phyloP scores from a whole-genome alignment of 2,113 vertebrate species.

The Ictidomys tridecemlineatus region DNA sequence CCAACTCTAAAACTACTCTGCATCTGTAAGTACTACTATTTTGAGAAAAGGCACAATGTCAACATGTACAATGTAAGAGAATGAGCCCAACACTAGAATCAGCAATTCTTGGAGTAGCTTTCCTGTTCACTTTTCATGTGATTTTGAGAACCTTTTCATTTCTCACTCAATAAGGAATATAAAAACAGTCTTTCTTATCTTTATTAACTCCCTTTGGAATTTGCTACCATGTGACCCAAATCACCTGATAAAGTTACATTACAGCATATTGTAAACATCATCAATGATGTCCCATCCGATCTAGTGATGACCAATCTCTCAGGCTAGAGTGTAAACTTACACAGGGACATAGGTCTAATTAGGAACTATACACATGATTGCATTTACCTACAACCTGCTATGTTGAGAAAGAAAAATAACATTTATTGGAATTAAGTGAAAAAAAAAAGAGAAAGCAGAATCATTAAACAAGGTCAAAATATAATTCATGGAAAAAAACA shows the following conservation, averaged over 20 bases:
- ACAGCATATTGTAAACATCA: not conserved
- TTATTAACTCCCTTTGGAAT: not conserved
- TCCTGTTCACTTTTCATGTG: fast-evolving
- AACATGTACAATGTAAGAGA: not conserved
- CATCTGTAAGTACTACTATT: not conserved
- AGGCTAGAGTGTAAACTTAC: not conserved
- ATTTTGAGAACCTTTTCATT: not conserved
- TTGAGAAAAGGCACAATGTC: not conserved
- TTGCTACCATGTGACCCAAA: not conserved
- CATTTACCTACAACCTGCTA: not conserved
- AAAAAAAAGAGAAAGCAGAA: not conserved
- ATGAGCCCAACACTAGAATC: not conserved
- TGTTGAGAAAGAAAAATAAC: not conserved
- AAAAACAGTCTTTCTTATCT: not conserved
- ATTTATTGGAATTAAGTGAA: not conserved
- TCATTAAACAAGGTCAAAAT: not conserved
- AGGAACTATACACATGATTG: not conserved
- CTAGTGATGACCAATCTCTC: not conserved
- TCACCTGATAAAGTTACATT: not conserved
- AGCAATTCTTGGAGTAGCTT: not conserved
- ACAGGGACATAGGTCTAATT: not conserved
- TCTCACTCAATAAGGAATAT: not conserved
- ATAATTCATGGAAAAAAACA: not conserved
- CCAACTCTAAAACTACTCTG: not conserved
- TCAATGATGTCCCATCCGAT: not conserved